Evolutionary conservation across 1,140 invertebrate species (phyloP), one percentile per base, ranked within the genome.

Genomic region (Tetramorium parvispinum): DNA sequence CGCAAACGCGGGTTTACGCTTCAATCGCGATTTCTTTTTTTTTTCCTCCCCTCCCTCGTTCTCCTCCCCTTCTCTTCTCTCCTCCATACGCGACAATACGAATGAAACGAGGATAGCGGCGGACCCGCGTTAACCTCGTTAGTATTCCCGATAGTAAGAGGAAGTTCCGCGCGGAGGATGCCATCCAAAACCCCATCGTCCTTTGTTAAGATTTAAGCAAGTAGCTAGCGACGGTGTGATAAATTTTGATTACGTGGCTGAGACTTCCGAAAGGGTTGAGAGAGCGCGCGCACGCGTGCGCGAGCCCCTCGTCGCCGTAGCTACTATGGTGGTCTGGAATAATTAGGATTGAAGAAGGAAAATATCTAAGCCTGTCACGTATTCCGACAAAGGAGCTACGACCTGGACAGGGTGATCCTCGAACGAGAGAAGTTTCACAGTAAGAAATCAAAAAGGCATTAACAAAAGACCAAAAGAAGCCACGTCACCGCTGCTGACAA

Each of bases 321-420:
- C 11, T 13, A 21, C 2, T 21, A 73, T 18, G 82, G 77, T 73
- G 85, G 86, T 70, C 21, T 71, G 59, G 89, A 88, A 91, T 91
- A 91, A 91, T 91, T 87, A 90, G 87, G 68, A 88, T 88, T 78
- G 85, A 87, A 73, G 40, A 65, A 86, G 65, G 89, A 91, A 90
- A 91, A 91, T 91, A 90, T 86, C 89, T 86, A 91, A 90, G 87
- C 89, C 65, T 55, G 89, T 91, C 89, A 91, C 89, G 89, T 91
- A 91, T 68, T 43, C 77, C 59, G 51, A 66, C 83, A 91, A 90
- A 91, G 78, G 59, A 57, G 46, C 66, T 51, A 24, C 18, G 79
- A 86, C 76, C 87, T 79, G 85, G 59, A 51, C 61, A 46, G 70
- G 89, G 89, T 90, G 79, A 87, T 83, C 86, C 82, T n/a, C 76